Evolutionary conservation across 2,113 vertebrate genomes (phyloP).

Genomic region (Cettia cetti): DNA sequence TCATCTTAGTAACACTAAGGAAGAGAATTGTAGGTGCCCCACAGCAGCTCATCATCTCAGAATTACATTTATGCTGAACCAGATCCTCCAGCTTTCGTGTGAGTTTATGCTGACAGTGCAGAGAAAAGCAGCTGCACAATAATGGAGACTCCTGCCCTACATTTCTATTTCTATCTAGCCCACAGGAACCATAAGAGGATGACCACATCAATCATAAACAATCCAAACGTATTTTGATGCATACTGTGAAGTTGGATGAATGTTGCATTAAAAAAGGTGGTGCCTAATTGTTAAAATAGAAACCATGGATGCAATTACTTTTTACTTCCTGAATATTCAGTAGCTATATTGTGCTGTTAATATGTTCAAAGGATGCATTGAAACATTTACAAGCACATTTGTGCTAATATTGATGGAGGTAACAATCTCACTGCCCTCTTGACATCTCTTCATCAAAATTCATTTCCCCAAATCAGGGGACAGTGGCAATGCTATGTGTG

Average conservation of each 20-base stretch:
- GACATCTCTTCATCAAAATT: neutral
- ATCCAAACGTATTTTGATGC: constrained; percentile 28
- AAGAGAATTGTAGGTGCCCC: neutral
- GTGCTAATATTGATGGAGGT: neutral
- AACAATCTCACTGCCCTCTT: neutral
- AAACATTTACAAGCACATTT: neutral
- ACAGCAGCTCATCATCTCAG: constrained; percentile 1
- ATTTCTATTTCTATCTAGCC: constrained; percentile 53
- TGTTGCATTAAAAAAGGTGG: neutral
- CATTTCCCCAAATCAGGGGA: neutral
- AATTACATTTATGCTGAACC: constrained; percentile 43
- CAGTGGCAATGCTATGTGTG: neutral
- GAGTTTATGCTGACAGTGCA: constrained; percentile 50
- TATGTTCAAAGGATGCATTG: neutral
- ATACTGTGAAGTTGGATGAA: neutral
- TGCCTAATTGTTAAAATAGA: neutral
- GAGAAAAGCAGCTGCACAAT: constrained; percentile 47
- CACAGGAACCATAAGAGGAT: constrained; percentile 20
- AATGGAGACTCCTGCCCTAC: constrained; percentile 52
- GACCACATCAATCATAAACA: constrained; percentile 54
- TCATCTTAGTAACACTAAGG: neutral
- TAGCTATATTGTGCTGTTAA: neutral
- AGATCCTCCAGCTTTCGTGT: neutral
- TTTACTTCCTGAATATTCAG: neutral
- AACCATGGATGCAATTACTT: neutral